Base-by-base conservation (phyloP, 2,797 vertebrate genomes). In the Megalops cyprinoides region DNA sequence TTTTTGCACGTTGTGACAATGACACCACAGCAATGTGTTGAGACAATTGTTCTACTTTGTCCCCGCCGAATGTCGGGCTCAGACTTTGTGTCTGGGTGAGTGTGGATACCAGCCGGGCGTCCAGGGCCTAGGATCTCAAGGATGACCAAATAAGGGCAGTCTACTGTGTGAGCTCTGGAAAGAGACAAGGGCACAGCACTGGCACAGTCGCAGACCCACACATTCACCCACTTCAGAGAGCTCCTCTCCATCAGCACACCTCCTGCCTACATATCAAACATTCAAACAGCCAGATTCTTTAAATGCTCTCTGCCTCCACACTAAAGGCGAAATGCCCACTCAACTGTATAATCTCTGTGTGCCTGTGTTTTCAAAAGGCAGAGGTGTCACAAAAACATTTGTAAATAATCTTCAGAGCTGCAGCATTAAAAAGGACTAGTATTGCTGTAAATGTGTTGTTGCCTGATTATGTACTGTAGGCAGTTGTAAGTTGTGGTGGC, bases 81-180 rank as follows among this genome's bases (percentile, higher is more conserved):
- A 31, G 65, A 60, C 18, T 12, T 34, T 48, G 18, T 37, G 28
- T 8, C 48, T 69, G 25, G 23, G 15, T 23, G 10, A 73, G n/a
- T 44, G 4, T 31, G 42, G 73, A 2, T 37, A 49, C 65, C 1
- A 39, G 37, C 23, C 77, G 28, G 2, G 46, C 44, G 18, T n/a
- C 25, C 78, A 56, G 73, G 76, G 76, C 80, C 53, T 65, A 78
- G 58, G 28, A 37, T 78, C 84, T 84, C 82, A 74, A 82, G 2
- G 31, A 85, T 89, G 86, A 87, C 94, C 93, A 93, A 92, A 93
- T 94, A 94, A 90, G 93, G 94, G 31, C 89, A 81, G 91, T 91
- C 88, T 90, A 87, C 83, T 73, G 87, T 85, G 84, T 82, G 85
- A 75, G 86, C 82, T 79, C 87, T 83, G 83, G 83, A 12, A 81